Conservation (phyloP, 2,113 vertebrate species). For the Progne subis region DNA sequence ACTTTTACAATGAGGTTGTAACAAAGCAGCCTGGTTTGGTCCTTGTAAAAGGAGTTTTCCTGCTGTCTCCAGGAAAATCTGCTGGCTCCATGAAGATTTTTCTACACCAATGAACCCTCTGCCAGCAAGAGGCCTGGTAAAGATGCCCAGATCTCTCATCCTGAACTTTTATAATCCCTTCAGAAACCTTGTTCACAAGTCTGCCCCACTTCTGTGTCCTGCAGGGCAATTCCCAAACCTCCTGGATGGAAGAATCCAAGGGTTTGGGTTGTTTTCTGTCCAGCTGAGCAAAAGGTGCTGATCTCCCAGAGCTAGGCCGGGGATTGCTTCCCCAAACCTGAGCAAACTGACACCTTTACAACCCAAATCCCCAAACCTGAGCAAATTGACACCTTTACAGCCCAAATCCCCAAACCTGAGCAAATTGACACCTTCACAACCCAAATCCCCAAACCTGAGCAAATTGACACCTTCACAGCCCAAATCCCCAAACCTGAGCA, state of each 20-base stretch:
- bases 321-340: no score
- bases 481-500: no score
- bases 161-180: not conserved
- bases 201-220: not conserved
- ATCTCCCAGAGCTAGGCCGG: no score
- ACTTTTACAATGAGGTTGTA: not conserved
- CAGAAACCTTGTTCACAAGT: not conserved
- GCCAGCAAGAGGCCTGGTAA: no score
- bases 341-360: no score
- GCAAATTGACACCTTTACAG: no score
- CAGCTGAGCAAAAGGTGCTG: not conserved
- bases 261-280: not conserved
- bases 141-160: not conserved
- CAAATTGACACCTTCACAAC: no score
- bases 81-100: not conserved
- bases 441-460: no score
- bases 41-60: not conserved
- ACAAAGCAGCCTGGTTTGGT: not conserved
- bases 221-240: not conserved
- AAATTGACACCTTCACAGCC: no score
- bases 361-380: no score
- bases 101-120: not conserved
- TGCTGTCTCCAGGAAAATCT: not conserved
- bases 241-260: not conserved
- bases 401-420: no score